Base-by-base conservation (phyloP, 2,797 vertebrate species). In the Diceros bicornis region DNA sequence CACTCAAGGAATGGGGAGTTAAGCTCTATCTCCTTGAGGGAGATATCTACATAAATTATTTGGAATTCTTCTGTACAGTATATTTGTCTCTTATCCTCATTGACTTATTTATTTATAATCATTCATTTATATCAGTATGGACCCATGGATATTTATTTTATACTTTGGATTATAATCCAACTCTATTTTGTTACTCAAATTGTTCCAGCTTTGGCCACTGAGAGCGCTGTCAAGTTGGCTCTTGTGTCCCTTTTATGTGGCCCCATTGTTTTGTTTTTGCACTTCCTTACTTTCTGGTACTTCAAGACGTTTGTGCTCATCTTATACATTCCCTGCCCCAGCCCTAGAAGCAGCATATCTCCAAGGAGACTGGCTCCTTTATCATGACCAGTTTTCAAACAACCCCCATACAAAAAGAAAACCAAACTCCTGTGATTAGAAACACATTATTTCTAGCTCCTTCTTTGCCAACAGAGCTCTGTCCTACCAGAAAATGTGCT, bases 321-420 rank as follows among this genome's bases (percentile, higher is more conserved):
- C 17, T 47, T 50, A 7, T 1, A 23, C 18, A 7, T 34, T 34
- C 41, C 6, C 23, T 23, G 41, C 59, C 32, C 32, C 0, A 0
- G 64, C 83, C n/a, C 64, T 25, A 37, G 21, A 37, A 37, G 69
- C 17, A 29, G n/a, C 83, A 37, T 29, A 21, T 61, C 17, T 72
- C 66, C 66, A 82, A 18, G 25, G 7, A 72, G 17, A 21, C 37
- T 20, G 10, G 20, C 10, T n/a, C 55, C 11, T 47, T 37, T 50
- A 71, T 34, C 66, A 61, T 5, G 41, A 82, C 12, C 17, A 61
- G 21, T 47, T 82, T 47, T n/a, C 52, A 59, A 59, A 71, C 21
- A 61, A 61, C 4, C 11, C 21, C 32, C 50, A 6, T 34, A 71
- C 11, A 11, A 17, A 69, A 55, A 4, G 1, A 52, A 55, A 29